A percentile compares a stretch with the other conserved stretches of the same genome.
phyloP scores from a whole-genome alignment of 2,113 vertebrate genomes.

The Eonycteris spelaea region DNA sequence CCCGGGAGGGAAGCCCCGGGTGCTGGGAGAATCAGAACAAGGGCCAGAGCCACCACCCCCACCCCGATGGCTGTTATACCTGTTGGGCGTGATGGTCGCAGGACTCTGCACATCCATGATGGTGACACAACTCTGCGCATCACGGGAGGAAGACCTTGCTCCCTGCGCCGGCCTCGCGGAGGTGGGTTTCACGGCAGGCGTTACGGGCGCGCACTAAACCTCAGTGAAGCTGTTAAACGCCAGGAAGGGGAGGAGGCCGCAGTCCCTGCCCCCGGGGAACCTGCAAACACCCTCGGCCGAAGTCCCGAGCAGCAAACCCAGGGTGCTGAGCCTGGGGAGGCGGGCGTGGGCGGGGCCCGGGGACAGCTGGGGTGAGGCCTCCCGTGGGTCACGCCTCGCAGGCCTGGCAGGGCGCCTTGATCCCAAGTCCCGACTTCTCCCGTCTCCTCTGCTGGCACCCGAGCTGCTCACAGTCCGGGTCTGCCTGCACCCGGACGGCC shows the following conservation, averaged over 20 bases:
- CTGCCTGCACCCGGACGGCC: not conserved
- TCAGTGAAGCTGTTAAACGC: not conserved
- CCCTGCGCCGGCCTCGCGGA: too few species aligned
- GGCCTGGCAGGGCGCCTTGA: not conserved
- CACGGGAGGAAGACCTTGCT: not conserved
- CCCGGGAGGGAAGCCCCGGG: too few species aligned
- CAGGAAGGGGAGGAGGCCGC: not conserved
- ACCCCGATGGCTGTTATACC: not conserved
- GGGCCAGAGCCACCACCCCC: too few species aligned
- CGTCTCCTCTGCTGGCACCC: not conserved
- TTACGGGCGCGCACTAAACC: not conserved
- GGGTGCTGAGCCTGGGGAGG: rapidly evolving
- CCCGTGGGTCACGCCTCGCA: not conserved
- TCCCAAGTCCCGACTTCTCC: not conserved
- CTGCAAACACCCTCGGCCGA: not conserved
- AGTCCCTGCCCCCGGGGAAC: not conserved
- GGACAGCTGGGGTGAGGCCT: not conserved
- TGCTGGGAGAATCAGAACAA: too few species aligned
- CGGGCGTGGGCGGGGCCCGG: rapidly evolving
- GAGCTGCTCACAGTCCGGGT: rapidly evolving
- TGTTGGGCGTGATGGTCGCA: not conserved
- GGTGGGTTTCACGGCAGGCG: too few species aligned
- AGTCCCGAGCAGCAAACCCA: not conserved
- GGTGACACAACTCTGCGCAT: not conserved
- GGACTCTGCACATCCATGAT: not conserved